These are phyloP conservation scores for Neuroterus valhalla DNA, from an alignment of 1,140 invertebrate species.

Conservation along the genomic window DNA sequence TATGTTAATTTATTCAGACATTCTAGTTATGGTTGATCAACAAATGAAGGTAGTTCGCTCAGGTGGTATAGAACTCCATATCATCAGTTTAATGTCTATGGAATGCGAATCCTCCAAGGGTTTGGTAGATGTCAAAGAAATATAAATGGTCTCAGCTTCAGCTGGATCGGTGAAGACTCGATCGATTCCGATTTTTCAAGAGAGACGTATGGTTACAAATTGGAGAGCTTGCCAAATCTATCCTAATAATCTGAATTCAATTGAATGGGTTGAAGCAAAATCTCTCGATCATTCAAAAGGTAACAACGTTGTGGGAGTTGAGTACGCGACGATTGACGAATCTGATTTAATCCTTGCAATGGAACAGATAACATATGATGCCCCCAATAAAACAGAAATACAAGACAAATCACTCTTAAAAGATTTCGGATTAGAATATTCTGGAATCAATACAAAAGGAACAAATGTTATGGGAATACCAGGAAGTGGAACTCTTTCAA, in stretches of 20 bases:
- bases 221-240: conserved; percentile 84
- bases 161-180: not conserved
- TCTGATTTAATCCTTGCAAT: conserved; percentile 83
- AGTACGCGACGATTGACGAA: too few relatives aligned
- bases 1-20: conserved; percentile 46
- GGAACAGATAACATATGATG: conserved; percentile 85
- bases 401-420: conserved; percentile 75
- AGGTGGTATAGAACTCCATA: conserved; percentile 87
- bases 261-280: conserved; percentile 87
- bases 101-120: conserved; percentile 78
- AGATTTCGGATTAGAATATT: conserved; percentile 84
- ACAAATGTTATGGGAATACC: conserved; percentile 82
- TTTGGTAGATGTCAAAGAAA: conserved; percentile 78
- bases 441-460: conserved; percentile 71
- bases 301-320: conserved; percentile 63
- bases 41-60: conserved; percentile 71
- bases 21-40: conserved; percentile 72
- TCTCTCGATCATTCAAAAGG: conserved; percentile 52
- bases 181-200: not conserved
- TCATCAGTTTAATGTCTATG: conserved; percentile 86
- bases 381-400: conserved; percentile 62
- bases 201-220: conserved; percentile 58
- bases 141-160: conserved; percentile 74
- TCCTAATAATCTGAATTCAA: conserved; percentile 87
- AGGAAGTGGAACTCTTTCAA: too few relatives aligned